A percentile compares a stretch with the other conserved stretches of the same genome.
Conservation (phyloP, 2,113 vertebrate species). For the Salvator merianae region DNA sequence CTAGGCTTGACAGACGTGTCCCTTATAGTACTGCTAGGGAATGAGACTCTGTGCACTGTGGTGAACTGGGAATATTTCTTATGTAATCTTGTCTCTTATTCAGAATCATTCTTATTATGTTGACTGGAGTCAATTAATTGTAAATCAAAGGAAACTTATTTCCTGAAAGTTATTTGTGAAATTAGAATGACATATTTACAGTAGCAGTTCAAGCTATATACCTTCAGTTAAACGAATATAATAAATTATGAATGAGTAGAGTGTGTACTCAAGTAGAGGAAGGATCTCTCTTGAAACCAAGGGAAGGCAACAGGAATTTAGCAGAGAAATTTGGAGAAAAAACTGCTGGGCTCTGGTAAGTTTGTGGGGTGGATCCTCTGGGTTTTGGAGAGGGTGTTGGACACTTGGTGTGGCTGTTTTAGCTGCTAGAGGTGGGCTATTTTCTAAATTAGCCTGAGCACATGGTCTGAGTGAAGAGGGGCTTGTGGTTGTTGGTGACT, state of each 20-base stretch:
- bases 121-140: slow-evolving; percentile 23
- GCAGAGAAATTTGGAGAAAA: too few relatives aligned
- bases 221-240: background rate
- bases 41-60: slow-evolving; percentile 60
- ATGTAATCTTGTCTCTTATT: background rate
- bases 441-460: too few relatives aligned
- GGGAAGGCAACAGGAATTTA: too few relatives aligned
- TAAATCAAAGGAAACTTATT: slow-evolving; percentile 42
- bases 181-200: slow-evolving; percentile 11
- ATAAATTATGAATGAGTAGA: background rate
- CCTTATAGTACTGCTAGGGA: slow-evolving; percentile 64
- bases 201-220: background rate
- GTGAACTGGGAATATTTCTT: slow-evolving; percentile 21
- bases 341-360: too few relatives aligned
- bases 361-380: too few relatives aligned
- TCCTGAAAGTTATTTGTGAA: slow-evolving; percentile 23
- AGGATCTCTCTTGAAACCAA: too few relatives aligned
- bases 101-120: slow-evolving; percentile 37
- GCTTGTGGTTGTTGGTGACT: too few relatives aligned
- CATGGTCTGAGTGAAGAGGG: too few relatives aligned
- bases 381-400: too few relatives aligned
- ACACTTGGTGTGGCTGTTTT: too few relatives aligned
- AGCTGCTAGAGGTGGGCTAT: too few relatives aligned
- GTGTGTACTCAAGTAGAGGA: too few relatives aligned
- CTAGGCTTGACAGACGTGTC: slow-evolving; percentile 66